Evolutionary conservation across 35 echinoderm and acorn worm genomes (phyloP).

Genomic region (Lytechinus pictus): DNA sequence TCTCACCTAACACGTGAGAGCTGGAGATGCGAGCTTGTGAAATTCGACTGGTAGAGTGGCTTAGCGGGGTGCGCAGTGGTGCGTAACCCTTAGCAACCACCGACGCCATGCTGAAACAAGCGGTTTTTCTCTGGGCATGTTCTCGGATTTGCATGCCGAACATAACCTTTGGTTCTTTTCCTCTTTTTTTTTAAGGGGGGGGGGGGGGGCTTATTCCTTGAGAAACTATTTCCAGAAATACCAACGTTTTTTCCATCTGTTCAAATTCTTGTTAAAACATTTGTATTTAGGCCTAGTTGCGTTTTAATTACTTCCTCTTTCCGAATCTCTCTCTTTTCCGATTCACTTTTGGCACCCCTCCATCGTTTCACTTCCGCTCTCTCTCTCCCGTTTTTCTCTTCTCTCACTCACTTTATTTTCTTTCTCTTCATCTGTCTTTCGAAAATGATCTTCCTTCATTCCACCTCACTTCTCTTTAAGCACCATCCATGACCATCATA

Average conservation of each 20-base stretch:
- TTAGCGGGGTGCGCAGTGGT: background rate
- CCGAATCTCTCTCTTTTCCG: background rate
- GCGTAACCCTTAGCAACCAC: constrained; percentile 18
- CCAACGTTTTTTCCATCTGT: too few relatives aligned
- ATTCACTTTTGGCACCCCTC: background rate
- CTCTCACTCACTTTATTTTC: background rate
- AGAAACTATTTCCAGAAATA: too few relatives aligned
- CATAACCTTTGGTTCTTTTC: background rate
- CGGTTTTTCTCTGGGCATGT: background rate
- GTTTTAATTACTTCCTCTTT: too few relatives aligned
- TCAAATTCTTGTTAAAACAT: too few relatives aligned
- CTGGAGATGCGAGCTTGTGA: background rate
- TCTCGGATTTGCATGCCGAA: background rate
- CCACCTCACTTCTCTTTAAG: too few relatives aligned
- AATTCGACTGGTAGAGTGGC: background rate
- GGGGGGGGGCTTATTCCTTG: too few relatives aligned
- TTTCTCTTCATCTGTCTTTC: background rate
- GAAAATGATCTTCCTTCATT: too few relatives aligned
- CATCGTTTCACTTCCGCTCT: background rate
- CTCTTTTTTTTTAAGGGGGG: too few relatives aligned
- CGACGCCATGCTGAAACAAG: background rate
- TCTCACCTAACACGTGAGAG: background rate
- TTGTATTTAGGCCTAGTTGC: too few relatives aligned
- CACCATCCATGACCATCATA: too few relatives aligned
- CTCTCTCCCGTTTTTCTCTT: background rate